phyloP scores from a whole-genome alignment of 1,140 invertebrate genomes.

The Bradysia coprophila region DNA sequence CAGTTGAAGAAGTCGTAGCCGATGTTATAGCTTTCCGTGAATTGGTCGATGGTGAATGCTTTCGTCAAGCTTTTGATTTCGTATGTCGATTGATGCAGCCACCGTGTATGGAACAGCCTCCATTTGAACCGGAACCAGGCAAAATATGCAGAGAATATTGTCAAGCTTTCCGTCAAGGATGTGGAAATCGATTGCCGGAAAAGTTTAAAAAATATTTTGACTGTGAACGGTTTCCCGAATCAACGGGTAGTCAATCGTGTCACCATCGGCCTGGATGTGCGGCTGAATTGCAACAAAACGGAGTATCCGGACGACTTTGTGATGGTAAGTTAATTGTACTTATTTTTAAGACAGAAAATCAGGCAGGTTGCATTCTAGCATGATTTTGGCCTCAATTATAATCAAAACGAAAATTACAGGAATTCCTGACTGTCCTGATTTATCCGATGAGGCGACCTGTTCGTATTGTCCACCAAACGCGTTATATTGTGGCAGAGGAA shows the following conservation, averaged over 20 bases:
- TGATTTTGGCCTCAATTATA: neutral
- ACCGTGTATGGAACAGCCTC: slow-evolving; percentile 32
- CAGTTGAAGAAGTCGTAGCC: slow-evolving; percentile 43
- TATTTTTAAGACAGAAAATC: neutral
- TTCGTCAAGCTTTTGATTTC: slow-evolving; percentile 64
- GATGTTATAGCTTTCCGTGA: slow-evolving; percentile 71
- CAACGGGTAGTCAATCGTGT: slow-evolving; percentile 49
- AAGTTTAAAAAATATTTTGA: slow-evolving; percentile 51
- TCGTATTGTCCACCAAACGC: slow-evolving; percentile 48
- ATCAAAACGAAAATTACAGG: neutral
- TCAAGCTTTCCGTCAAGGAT: slow-evolving; percentile 63
- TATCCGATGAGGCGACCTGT: slow-evolving; percentile 60
- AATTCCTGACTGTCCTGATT: slow-evolving; percentile 65
- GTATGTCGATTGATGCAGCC: slow-evolving; percentile 72
- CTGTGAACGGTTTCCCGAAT: slow-evolving; percentile 64
- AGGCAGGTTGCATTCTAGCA: neutral
- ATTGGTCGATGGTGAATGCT: slow-evolving; percentile 74
- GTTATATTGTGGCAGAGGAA: slow-evolving; percentile 58
- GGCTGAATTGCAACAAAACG: slow-evolving; percentile 44
- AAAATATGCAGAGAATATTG: slow-evolving; percentile 67
- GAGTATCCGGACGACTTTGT: slow-evolving; percentile 54
- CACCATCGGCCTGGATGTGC: slow-evolving; percentile 57
- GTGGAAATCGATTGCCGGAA: slow-evolving; percentile 49
- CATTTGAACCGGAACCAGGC: slow-evolving; percentile 14
- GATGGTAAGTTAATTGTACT: slow-evolving; percentile 36